A percentile compares a stretch with the other conserved stretches of the same genome.
These are phyloP conservation scores for Sinocyclocheilus maitianheensis DNA, from an alignment of 2,113 vertebrate species.

Conservation along the genomic window DNA sequence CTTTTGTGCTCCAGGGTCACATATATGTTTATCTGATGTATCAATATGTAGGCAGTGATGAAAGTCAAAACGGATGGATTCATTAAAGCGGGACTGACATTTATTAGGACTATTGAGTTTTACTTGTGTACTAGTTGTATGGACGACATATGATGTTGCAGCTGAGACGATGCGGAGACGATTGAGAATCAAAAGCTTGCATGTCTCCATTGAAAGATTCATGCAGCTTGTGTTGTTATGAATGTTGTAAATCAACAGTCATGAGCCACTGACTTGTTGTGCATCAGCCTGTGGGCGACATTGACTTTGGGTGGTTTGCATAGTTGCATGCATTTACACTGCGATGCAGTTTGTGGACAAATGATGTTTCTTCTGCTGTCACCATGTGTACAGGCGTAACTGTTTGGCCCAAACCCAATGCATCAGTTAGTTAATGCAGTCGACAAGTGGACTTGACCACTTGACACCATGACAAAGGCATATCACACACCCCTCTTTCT, in stretches of 20 bases:
- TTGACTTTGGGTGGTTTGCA: background rate
- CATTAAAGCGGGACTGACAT: background rate
- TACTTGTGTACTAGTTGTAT: background rate
- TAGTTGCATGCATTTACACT: background rate
- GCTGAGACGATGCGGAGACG: background rate
- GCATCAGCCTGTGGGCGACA: background rate
- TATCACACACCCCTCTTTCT: no score
- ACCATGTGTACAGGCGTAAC: background rate
- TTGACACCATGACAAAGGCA: no score
- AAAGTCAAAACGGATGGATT: background rate
- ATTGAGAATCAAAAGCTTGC: background rate
- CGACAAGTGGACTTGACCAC: no score
- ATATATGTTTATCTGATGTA: background rate
- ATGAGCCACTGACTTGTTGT: background rate
- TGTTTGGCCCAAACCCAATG: background rate
- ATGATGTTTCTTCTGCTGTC: background rate
- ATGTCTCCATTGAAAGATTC: background rate
- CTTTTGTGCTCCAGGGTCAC: no score
- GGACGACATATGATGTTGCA: background rate
- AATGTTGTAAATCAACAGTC: background rate
- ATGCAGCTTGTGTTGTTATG: background rate
- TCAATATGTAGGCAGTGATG: background rate
- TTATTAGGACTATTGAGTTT: background rate
- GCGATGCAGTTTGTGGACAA: background rate
- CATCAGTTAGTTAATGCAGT: no score